A percentile compares a stretch with the other conserved stretches of the same genome.
Conservation (phyloP, 2,113 vertebrate species). For the Tringa solitaria region DNA sequence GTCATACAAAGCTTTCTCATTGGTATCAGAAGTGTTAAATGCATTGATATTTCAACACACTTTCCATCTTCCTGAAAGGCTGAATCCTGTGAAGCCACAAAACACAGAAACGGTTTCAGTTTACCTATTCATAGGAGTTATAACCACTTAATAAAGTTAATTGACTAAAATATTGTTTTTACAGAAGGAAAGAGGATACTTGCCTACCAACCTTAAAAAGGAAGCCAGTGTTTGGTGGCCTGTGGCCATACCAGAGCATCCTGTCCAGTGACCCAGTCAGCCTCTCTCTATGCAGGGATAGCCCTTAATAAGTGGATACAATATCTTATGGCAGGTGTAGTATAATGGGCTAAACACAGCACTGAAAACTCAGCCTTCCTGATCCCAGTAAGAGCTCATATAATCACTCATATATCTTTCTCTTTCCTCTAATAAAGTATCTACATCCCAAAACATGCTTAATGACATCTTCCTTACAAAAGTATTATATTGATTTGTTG, state of each 20-base stretch:
- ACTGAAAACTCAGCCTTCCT: background rate
- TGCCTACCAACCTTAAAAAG: background rate
- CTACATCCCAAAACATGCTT: background rate
- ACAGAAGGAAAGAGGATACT: background rate
- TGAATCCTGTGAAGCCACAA: background rate
- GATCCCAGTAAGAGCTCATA: background rate
- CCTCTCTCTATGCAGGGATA: background rate
- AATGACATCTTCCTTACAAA: background rate
- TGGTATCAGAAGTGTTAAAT: background rate
- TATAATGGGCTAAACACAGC: background rate
- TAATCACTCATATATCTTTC: background rate
- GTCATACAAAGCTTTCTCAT: background rate
- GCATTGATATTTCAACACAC: background rate
- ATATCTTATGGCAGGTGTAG: background rate
- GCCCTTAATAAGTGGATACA: background rate
- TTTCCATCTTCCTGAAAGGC: background rate
- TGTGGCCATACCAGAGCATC: background rate
- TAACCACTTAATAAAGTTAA: constrained; percentile 16
- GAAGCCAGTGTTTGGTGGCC: background rate
- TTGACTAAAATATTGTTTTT: background rate
- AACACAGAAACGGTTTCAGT: background rate
- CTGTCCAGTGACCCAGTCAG: background rate
- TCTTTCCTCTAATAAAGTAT: background rate
- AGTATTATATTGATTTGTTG: background rate
- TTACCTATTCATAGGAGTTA: background rate